Conservation (phyloP, 2,797 vertebrate species). For the Pangasius krempfi region DNA sequence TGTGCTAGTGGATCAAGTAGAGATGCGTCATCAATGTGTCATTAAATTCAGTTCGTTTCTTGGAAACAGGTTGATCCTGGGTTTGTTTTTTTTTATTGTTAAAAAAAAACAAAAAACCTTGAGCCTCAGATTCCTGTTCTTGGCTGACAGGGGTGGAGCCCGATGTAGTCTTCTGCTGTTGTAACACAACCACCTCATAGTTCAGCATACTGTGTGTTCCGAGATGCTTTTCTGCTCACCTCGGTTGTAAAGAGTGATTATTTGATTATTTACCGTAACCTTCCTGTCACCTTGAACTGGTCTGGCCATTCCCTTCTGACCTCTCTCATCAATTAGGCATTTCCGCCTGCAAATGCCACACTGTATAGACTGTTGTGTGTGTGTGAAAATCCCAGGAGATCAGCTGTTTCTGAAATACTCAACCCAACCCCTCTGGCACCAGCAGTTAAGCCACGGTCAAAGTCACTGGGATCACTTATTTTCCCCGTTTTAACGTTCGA, state of each 20-base stretch:
- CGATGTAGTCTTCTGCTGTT: too few species aligned
- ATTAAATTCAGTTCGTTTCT: neutral
- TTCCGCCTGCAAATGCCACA: neutral
- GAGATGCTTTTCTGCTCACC: neutral
- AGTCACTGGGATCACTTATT: neutral
- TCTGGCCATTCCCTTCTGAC: neutral
- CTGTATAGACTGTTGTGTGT: neutral
- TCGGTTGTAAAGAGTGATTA: neutral
- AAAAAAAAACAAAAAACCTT: too few species aligned
- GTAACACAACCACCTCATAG: too few species aligned
- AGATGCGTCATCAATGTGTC: neutral
- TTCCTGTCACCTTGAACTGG: neutral
- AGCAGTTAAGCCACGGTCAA: neutral
- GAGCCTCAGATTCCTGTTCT: too few species aligned
- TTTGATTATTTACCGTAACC: neutral
- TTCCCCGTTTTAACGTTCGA: neutral
- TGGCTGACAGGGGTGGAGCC: too few species aligned
- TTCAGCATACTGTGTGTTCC: neutral
- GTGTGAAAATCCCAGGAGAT: neutral
- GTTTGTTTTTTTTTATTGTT: neutral
- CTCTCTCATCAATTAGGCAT: neutral
- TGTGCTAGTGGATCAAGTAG: neutral
- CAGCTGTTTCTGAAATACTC: neutral
- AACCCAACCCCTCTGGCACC: neutral
- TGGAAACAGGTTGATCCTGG: neutral